A percentile compares a stretch with the other conserved stretches of the same genome.
phyloP scores from a whole-genome alignment of 2,797 vertebrate genomes.

The Lagodon rhomboides region DNA sequence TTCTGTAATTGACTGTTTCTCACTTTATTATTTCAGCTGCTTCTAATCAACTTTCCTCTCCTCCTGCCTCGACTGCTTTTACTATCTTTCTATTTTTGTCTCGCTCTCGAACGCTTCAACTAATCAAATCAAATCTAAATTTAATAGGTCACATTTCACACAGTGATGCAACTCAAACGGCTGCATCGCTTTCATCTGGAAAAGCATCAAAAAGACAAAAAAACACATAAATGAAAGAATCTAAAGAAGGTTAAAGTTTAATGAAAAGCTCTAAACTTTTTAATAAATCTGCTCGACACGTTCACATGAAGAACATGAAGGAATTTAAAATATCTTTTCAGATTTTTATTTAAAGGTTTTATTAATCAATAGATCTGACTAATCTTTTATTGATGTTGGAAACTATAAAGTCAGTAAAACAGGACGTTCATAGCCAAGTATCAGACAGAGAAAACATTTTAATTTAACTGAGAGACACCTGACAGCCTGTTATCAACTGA shows the following conservation, averaged over 20 bases:
- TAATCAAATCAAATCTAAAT: conserved; percentile 69
- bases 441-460: no score
- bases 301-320: conserved; percentile 20
- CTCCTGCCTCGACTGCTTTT: conserved; percentile 53
- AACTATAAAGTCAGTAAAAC: no score
- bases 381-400: neutral
- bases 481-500: no score
- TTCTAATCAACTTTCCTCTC: conserved; percentile 74
- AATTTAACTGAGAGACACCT: no score
- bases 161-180: conserved; percentile 43
- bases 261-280: conserved; percentile 67
- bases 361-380: conserved; percentile 20
- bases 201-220: conserved; percentile 49
- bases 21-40: conserved; percentile 76
- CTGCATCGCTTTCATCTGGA: conserved; percentile 48
- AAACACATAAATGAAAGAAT: conserved; percentile 31
- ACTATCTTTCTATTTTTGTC: conserved; percentile 66
- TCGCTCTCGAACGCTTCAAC: conserved; percentile 18
- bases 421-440: no score
- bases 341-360: conserved; percentile 7
- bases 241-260: conserved; percentile 51
- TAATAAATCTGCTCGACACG: conserved; percentile 50
- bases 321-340: conserved; percentile 15
- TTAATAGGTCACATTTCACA: conserved; percentile 66
- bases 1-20: conserved; percentile 74